phyloP scores from a whole-genome alignment of 2,888 invertebrate genomes.

The Tetrapedia diversipes region DNA sequence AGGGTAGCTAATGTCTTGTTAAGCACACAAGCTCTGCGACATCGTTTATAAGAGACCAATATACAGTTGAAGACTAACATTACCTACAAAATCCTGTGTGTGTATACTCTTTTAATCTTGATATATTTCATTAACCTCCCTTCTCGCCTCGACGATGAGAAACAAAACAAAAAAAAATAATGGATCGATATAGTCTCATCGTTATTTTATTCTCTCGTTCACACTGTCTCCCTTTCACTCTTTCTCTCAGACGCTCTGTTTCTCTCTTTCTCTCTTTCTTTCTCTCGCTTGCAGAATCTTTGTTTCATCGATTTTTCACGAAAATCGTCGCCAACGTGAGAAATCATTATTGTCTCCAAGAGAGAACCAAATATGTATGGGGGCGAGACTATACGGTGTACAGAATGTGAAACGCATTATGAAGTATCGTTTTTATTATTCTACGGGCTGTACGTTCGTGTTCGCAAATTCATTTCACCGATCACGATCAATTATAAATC shows the following conservation, averaged over 20 bases:
- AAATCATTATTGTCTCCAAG: constrained; percentile 69
- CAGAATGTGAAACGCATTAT: constrained; percentile 54
- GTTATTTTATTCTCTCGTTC: constrained; percentile 18
- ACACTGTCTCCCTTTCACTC: constrained; percentile 1
- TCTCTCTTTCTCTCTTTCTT: constrained; percentile 15
- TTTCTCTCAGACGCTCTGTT: not conserved
- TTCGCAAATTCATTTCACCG: constrained; percentile 24
- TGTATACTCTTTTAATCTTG: constrained; percentile 51
- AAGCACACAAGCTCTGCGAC: constrained; percentile 78
- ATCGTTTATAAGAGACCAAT: constrained; percentile 74
- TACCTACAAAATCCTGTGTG: constrained; percentile 71
- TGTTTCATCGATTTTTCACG: constrained; percentile 10
- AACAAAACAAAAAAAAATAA: constrained; percentile 14
- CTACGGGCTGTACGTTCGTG: constrained; percentile 43
- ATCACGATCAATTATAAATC: not conserved
- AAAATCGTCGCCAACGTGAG: constrained; percentile 40
- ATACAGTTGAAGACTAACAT: constrained; percentile 73
- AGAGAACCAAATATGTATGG: constrained; percentile 54
- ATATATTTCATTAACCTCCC: constrained; percentile 30
- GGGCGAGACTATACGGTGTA: constrained; percentile 54
- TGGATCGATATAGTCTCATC: constrained; percentile 7
- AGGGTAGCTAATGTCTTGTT: constrained; percentile 78
- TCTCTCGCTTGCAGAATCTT: constrained; percentile 24
- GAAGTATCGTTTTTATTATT: constrained; percentile 38
- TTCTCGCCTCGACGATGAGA: constrained; percentile 27